A percentile compares a stretch with the other conserved stretches of the same genome.
phyloP scores from a whole-genome alignment of 2,888 invertebrate species.

The Graphium colonna region DNA sequence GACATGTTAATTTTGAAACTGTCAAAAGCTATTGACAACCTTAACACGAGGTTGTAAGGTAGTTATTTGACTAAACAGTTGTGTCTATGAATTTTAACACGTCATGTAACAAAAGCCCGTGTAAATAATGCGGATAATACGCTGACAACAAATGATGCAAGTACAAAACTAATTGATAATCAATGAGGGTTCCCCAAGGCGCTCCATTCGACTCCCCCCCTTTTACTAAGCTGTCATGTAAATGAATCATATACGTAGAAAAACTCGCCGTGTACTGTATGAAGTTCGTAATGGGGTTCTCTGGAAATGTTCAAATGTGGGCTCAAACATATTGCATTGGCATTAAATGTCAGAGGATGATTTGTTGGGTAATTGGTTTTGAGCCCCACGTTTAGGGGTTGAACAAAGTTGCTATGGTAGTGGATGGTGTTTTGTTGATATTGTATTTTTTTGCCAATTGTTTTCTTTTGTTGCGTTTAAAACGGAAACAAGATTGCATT shows the following conservation, averaged over 20 bases:
- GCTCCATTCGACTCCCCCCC: conserved; percentile 48
- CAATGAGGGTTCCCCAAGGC: conserved; percentile 62
- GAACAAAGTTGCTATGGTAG: conserved; percentile 58
- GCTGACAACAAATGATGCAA: conserved; percentile 67
- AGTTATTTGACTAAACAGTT: conserved; percentile 26
- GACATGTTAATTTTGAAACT: conserved; percentile 62
- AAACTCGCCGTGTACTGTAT: conserved; percentile 51
- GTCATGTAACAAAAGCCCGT: conserved; percentile 63
- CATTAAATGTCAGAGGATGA: conserved; percentile 76
- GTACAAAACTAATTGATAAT: conserved; percentile 78
- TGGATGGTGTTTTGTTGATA: conserved; percentile 66
- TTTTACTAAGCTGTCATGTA: conserved; percentile 56
- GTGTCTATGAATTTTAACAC: conserved; percentile 49
- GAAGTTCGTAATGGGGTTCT: conserved; percentile 43
- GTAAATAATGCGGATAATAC: conserved; percentile 76
- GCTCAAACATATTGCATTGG: conserved; percentile 75
- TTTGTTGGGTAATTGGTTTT: conserved; percentile 77
- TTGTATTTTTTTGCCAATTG: conserved; percentile 55
- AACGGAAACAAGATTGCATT: no score
- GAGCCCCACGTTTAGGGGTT: conserved; percentile 55
- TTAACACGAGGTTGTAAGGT: conserved; percentile 38
- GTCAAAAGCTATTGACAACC: conserved; percentile 38
- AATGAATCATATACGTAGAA: conserved; percentile 64
- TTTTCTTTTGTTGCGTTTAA: conserved; percentile 33
- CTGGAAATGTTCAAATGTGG: conserved; percentile 52